Percentiles rank a stretch among this genome's conserved stretches.
Evolutionary conservation across 2,888 invertebrate species (phyloP).

Genomic region (Gastrophysa polygoni): DNA sequence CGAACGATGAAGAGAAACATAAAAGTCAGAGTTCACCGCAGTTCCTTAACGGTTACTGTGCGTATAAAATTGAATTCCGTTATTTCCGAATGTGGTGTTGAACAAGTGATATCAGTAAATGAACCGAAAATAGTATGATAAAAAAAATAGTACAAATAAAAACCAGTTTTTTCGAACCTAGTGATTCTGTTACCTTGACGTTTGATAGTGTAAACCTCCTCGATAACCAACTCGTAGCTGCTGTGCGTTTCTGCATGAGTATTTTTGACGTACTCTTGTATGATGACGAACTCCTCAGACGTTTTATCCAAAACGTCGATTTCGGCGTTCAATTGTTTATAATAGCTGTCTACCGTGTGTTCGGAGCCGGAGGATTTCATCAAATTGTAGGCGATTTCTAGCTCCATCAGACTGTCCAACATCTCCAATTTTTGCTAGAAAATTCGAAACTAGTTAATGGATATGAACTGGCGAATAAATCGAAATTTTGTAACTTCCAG

Average conservation of each 20-base stretch:
- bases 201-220: slow-evolving; percentile 73
- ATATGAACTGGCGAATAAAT: too few species aligned
- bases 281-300: slow-evolving; percentile 74
- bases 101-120: too few species aligned
- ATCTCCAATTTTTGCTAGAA: slow-evolving; percentile 75
- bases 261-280: slow-evolving; percentile 82
- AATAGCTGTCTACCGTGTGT: slow-evolving; percentile 75
- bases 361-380: slow-evolving; percentile 65
- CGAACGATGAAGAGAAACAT: too few species aligned
- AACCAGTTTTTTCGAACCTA: neutral
- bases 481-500: too few species aligned
- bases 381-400: slow-evolving; percentile 93
- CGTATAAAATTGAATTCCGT: too few species aligned
- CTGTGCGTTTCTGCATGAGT: slow-evolving; percentile 93
- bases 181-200: slow-evolving; percentile 73
- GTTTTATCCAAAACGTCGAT: slow-evolving; percentile 72
- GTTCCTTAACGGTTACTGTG: too few species aligned
- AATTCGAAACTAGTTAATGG: neutral
- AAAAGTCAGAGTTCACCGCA: too few species aligned
- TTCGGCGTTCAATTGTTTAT: slow-evolving; percentile 83
- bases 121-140: too few species aligned
- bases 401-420: slow-evolving; percentile 91
- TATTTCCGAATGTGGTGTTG: too few species aligned
- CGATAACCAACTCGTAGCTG: slow-evolving; percentile 71
- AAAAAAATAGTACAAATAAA: too few species aligned